These are phyloP conservation scores for Drymonia ruficornis DNA, from an alignment of 2,888 invertebrate species.

Conservation along the genomic window DNA sequence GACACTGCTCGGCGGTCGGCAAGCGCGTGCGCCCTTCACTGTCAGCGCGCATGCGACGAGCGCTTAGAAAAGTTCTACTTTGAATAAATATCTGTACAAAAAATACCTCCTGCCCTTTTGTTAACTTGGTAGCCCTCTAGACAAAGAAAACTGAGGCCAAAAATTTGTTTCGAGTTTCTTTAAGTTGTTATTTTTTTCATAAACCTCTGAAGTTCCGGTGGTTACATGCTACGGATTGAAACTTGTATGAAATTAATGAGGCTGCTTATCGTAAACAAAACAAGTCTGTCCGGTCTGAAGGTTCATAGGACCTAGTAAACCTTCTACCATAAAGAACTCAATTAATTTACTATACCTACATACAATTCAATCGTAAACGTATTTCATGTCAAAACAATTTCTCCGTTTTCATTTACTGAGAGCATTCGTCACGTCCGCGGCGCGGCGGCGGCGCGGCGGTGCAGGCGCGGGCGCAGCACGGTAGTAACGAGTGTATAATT, in stretches of 20 bases:
- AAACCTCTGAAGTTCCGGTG: background rate
- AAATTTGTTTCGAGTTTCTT: too few species aligned
- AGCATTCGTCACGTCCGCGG: conserved; percentile 60
- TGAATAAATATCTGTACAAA: background rate
- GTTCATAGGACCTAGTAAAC: conserved; percentile 13
- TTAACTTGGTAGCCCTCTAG: too few species aligned
- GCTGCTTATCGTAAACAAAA: background rate
- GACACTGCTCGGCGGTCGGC: conserved; percentile 65
- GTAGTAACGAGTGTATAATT: conserved; percentile 85
- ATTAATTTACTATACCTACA: background rate
- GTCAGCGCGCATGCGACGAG: conserved; percentile 44
- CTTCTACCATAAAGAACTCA: background rate
- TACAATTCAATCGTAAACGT: conserved; percentile 29
- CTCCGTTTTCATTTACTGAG: conserved; percentile 58
- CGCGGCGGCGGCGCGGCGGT: conserved; percentile 24
- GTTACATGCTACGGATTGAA: background rate
- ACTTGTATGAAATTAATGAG: background rate
- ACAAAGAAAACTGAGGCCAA: too few species aligned
- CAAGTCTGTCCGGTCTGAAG: background rate
- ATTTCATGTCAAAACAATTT: conserved; percentile 64
- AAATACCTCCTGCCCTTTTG: too few species aligned
- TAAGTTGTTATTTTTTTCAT: background rate
- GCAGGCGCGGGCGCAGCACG: conserved; percentile 67
- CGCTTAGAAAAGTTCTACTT: conserved; percentile 44
- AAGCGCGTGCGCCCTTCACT: conserved; percentile 61